A percentile compares a stretch with the other conserved stretches of the same genome.
These are phyloP conservation scores for Melanitta fusca DNA, from an alignment of 2,797 vertebrate genomes.

Conservation along the genomic window DNA sequence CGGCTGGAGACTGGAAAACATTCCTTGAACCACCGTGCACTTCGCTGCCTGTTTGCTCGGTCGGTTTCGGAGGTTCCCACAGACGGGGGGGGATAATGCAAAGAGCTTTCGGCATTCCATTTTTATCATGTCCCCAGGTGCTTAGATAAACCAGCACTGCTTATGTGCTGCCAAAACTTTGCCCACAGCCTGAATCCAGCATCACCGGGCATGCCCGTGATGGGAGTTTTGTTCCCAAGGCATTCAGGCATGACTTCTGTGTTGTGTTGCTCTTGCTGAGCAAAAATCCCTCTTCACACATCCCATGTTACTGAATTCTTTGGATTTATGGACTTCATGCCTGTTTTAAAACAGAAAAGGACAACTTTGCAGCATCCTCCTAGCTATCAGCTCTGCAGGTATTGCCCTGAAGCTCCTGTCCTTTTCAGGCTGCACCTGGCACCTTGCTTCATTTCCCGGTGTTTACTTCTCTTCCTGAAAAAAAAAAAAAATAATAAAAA, in stretches of 20 bases:
- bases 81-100: background rate
- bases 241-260: rapidly evolving
- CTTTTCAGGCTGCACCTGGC: background rate
- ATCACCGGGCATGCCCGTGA: background rate
- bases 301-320: background rate
- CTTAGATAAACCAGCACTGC: background rate
- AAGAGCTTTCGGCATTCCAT: background rate
- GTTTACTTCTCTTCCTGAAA: background rate
- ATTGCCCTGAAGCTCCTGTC: background rate
- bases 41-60: background rate
- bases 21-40: background rate
- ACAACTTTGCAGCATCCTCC: background rate
- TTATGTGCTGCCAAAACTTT: background rate
- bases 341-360: background rate
- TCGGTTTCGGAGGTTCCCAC: background rate
- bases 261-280: background rate
- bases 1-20: background rate
- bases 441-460: background rate
- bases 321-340: background rate
- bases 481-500: rapidly evolving
- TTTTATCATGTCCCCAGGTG: background rate
- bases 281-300: rapidly evolving
- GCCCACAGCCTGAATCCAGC: background rate
- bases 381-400: background rate
- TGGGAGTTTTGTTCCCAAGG: background rate